phyloP scores from a whole-genome alignment of 2,888 invertebrate genomes.

The Dryobota labecula region DNA sequence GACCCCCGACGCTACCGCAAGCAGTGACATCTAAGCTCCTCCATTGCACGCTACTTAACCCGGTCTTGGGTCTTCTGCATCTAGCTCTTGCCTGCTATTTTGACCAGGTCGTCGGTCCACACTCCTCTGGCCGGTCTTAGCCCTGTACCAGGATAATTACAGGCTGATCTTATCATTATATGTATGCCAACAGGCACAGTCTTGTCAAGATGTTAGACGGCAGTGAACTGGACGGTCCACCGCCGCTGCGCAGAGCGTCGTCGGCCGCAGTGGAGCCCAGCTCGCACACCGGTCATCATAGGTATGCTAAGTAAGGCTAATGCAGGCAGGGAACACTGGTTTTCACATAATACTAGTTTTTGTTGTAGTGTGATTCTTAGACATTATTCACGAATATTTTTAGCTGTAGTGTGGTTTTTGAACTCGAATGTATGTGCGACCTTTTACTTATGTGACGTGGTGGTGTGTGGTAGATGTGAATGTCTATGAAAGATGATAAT shows the following conservation, averaged over 20 bases:
- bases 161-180: not conserved
- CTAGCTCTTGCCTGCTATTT: too few species aligned
- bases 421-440: too few species aligned
- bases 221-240: constrained; percentile 93
- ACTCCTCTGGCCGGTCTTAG: too few species aligned
- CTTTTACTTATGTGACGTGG: not conserved
- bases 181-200: constrained; percentile 89
- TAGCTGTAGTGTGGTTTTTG: not conserved
- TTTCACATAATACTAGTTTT: not conserved
- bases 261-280: constrained; percentile 77
- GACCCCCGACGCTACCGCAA: too few species aligned
- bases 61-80: too few species aligned
- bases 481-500: not conserved
- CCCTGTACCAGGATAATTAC: too few species aligned
- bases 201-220: constrained; percentile 94
- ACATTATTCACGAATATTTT: not conserved
- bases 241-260: constrained; percentile 91
- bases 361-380: not conserved
- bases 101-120: too few species aligned
- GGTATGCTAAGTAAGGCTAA: constrained; percentile 60
- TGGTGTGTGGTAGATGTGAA: too few species aligned
- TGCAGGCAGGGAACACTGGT: not conserved
- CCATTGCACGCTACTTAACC: too few species aligned
- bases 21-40: too few species aligned
- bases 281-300: constrained; percentile 72